These are phyloP conservation scores for Pachycephus smyrnensis DNA, from an alignment of 2,888 invertebrate genomes.

Conservation along the genomic window DNA sequence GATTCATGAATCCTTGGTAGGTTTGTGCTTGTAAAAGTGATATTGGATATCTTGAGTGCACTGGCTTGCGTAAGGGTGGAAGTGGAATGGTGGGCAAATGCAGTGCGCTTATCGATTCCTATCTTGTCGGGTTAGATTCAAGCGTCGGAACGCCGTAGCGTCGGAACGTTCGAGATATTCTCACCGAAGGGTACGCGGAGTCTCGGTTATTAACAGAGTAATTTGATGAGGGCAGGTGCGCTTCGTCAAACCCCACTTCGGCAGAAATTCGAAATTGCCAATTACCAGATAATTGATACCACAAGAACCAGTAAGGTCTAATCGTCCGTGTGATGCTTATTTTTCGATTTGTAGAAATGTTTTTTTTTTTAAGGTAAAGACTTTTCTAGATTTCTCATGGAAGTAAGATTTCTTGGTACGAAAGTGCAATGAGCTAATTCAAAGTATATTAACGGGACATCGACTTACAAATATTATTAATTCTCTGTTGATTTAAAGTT, in stretches of 20 bases:
- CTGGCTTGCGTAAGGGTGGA: neutral
- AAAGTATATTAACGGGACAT: neutral
- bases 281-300: conserved; percentile 1
- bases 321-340: neutral
- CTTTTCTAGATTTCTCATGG: neutral
- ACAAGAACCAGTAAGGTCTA: neutral
- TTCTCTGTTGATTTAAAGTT: neutral
- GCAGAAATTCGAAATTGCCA: neutral
- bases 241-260: neutral
- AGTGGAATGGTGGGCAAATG: neutral
- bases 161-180: neutral
- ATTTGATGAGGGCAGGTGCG: conserved; percentile 7
- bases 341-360: neutral
- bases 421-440: neutral
- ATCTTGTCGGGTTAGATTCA: neutral
- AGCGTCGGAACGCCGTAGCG: neutral
- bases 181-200: neutral
- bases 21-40: neutral
- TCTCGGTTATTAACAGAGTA: conserved; percentile 2
- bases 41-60: conserved; percentile 5
- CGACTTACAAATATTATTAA: neutral
- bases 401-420: neutral
- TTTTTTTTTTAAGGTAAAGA: neutral
- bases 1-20: neutral
- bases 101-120: neutral